Base-by-base conservation (phyloP, 2,888 invertebrate genomes). In the Ichneumoninae sp. region DNA sequence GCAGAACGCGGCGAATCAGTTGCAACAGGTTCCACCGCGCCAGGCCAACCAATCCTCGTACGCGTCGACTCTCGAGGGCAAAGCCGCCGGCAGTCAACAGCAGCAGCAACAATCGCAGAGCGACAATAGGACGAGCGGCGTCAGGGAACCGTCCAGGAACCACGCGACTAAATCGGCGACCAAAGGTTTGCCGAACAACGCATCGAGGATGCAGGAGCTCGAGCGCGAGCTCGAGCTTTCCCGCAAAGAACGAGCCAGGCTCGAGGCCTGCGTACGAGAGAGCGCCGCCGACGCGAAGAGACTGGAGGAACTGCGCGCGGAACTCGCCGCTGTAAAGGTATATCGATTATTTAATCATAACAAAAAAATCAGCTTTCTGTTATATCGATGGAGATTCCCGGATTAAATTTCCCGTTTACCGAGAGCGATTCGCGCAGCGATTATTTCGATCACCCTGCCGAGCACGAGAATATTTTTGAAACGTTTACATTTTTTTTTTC, bases 171-270 rank as follows among this genome's bases (percentile, higher is more conserved):
- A 81, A 47, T 77, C 72, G 62, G 40, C 81, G 13, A 82, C 82
- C 72, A 88, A 88, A 80, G 80, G 77, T 52, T 72, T 77, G 80
- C 78, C 85, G 26, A 87, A 88, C 71, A 86, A 84, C 57, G 88
- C 91, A 36, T 91, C 92, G 83, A 95, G 95, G 82, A 94, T 94
- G 90, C 95, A 95, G 86, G 96, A 96, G 94, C 95, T 97, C 90
- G 96, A 96, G 84, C 95, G 95, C 74, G 97, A 97, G 91, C 95
- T 97, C 82, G 95, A 96, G 86, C 94, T 95, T 87, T 94, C 97
- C 79, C 95, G 96, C 88, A 95, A 95, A 80, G 97, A 97, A 93
- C 95, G 97, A 88, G 95, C 95, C 57, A 95, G 96, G 88, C 93
- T 97, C 89, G 97, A 97, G 95, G 96, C 97, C 90, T 90, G 88